phyloP scores from a whole-genome alignment of 2,113 vertebrate species.

The Triplophysa rosa region DNA sequence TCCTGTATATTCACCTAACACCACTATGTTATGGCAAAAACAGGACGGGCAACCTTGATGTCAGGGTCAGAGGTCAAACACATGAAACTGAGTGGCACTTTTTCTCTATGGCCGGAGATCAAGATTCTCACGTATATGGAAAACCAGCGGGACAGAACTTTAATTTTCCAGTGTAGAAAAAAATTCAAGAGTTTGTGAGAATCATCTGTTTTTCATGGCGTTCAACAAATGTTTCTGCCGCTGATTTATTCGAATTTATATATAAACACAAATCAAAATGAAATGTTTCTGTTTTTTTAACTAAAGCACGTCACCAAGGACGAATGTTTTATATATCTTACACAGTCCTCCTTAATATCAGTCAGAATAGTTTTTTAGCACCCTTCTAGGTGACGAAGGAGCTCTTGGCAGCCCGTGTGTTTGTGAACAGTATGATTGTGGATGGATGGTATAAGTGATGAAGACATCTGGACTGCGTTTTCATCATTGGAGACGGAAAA shows the following conservation, averaged over 20 bases:
- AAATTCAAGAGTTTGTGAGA: background rate
- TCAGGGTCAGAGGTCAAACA: slow-evolving; percentile 40
- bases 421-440: slow-evolving; percentile 28
- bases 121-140: slow-evolving; percentile 34
- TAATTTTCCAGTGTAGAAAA: background rate
- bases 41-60: slow-evolving; percentile 48
- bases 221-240: background rate
- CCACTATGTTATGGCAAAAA: slow-evolving; percentile 37
- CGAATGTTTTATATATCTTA: background rate
- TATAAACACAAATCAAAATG: slow-evolving; percentile 25
- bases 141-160: slow-evolving; percentile 27
- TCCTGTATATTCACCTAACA: slow-evolving; percentile 22
- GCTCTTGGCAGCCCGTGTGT: slow-evolving; percentile 30
- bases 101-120: slow-evolving; percentile 22
- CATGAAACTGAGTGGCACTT: slow-evolving; percentile 29
- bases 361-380: slow-evolving; percentile 2
- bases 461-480: slow-evolving; percentile 41
- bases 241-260: slow-evolving; percentile 18
- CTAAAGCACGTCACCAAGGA: background rate
- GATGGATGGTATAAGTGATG: slow-evolving; percentile 20
- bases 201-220: background rate
- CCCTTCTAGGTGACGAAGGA: background rate
- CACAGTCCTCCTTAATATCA: background rate
- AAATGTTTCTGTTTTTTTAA: background rate
- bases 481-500: slow-evolving; percentile 31